Evolutionary conservation across 2,113 vertebrate species (phyloP), one percentile per base, ranked within the genome.

Genomic region (Melanerpes formicivorus): DNA sequence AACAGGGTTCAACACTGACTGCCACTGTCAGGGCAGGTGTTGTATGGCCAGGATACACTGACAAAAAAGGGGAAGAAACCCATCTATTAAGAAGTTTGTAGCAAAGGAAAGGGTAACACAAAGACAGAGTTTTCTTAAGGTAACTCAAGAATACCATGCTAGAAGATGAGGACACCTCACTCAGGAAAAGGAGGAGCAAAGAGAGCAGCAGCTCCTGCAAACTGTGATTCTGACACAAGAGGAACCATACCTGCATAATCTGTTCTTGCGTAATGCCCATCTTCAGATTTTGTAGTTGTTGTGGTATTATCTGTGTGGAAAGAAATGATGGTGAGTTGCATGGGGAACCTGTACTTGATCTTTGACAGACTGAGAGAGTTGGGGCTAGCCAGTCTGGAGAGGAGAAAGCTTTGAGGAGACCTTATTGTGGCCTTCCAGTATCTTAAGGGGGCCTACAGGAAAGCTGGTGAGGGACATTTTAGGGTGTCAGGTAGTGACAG

Each of bases 211-310:
- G 30, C 27, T 72, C 58, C 55, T 6, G 9, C 0, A 3, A 75
- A 78, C 5, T 29, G 73, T 17, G n/a, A 78, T 90, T 94, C 73
- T 88, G 75, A 84, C 3, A 30, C 70, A 81, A 80, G 1, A 90
- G 81, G 74, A 85, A 64, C 62, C 65, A 4, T 98, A 99, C 99
- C 99, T 97, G 99, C 98, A 89, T 98, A 98, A 97, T 99, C 98
- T 58, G 98, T 99, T 94, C 98, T 98, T 93, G 98, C 98, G 58
- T 98, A 99, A 97, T 99, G 99, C 92, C 98, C 99, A 76, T 99
- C 99, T 97, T 98, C 98, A 11, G 98, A 98, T 97, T 99, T 99
- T 86, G 98, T 98, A 74, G 98, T 99, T 40, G 98, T 97, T 60
- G 98, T 98, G 84, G 98, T 98, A 93, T 99, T 99, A 84, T 99